Evolutionary conservation across 2,797 vertebrate species (phyloP).

Genomic region (Gadopsis bispinosus): DNA sequence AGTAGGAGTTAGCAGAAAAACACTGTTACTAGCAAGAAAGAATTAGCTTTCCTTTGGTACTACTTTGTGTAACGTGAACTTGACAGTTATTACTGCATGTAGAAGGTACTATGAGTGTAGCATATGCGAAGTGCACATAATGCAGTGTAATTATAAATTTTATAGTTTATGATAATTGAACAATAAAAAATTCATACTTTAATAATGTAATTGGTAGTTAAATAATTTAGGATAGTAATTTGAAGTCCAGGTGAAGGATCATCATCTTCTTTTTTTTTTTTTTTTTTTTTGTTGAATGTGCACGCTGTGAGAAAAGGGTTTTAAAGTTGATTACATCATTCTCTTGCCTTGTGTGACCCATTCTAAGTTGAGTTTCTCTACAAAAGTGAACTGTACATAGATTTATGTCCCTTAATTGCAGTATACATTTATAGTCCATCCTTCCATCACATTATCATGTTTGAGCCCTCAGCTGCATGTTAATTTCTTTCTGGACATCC

Average conservation of each 20-base stretch:
- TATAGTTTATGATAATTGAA: slow-evolving; percentile 18
- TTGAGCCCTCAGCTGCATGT: slow-evolving; percentile 23
- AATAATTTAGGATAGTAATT: slow-evolving; percentile 11
- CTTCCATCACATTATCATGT: slow-evolving; percentile 48
- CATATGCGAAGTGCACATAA: neutral
- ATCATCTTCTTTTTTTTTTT: neutral
- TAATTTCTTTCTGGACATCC: slow-evolving; percentile 7
- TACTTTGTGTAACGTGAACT: neutral
- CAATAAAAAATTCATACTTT: slow-evolving; percentile 20
- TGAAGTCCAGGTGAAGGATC: neutral
- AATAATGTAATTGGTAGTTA: slow-evolving; percentile 30
- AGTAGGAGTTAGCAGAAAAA: slow-evolving; percentile 16
- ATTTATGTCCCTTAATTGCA: slow-evolving; percentile 50
- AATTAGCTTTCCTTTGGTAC: neutral
- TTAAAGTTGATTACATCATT: slow-evolving; percentile 18
- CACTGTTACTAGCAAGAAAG: neutral
- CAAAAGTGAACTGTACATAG: slow-evolving; percentile 45
- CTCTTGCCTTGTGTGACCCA: slow-evolving; percentile 2
- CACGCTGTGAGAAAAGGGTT: neutral
- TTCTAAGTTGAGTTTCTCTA: neutral
- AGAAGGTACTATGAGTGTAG: neutral
- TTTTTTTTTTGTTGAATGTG: neutral
- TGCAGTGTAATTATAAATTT: slow-evolving; percentile 7
- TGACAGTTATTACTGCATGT: neutral
- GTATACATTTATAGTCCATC: slow-evolving; percentile 28